Percentiles rank a stretch among this genome's conserved stretches.
Evolutionary conservation across 2,113 vertebrate genomes (phyloP).

Genomic region (Podilymbus podiceps): DNA sequence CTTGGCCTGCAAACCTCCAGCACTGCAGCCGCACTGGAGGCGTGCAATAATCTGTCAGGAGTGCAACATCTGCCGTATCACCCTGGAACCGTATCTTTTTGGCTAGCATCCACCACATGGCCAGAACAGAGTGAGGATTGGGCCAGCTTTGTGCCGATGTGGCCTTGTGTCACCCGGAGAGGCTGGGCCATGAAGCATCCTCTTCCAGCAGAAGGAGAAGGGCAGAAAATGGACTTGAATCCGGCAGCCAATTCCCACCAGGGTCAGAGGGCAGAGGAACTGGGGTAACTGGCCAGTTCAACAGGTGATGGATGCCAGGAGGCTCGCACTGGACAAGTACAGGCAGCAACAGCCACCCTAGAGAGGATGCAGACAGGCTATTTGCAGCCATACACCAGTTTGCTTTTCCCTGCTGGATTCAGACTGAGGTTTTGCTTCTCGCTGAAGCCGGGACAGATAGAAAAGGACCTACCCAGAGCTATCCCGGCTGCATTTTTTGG

Average conservation of each 20-base stretch:
- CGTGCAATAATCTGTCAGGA: not conserved
- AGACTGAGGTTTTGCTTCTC: not conserved
- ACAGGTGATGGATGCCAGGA: not conserved
- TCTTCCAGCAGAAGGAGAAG: not conserved
- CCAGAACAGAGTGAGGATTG: not conserved
- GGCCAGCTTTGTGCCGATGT: not conserved
- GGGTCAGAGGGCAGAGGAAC: not conserved
- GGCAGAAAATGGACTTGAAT: not conserved
- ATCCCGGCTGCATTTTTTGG: not conserved
- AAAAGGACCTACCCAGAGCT: not conserved
- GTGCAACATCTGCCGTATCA: not conserved
- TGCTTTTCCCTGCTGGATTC: not conserved
- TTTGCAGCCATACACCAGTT: not conserved
- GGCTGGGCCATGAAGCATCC: not conserved
- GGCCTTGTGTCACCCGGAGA: not conserved
- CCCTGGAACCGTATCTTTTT: not conserved
- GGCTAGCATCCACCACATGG: accelerated
- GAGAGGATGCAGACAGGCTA: not conserved
- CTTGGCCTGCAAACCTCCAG: not conserved
- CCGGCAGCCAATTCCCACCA: not conserved
- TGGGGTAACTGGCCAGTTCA: not conserved
- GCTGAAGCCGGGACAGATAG: not conserved
- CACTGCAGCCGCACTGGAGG: not conserved
- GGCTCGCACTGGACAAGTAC: not conserved
- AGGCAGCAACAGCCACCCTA: not conserved